phyloP scores from a whole-genome alignment of 1,140 invertebrate genomes.

The Sitobion miscanthi region DNA sequence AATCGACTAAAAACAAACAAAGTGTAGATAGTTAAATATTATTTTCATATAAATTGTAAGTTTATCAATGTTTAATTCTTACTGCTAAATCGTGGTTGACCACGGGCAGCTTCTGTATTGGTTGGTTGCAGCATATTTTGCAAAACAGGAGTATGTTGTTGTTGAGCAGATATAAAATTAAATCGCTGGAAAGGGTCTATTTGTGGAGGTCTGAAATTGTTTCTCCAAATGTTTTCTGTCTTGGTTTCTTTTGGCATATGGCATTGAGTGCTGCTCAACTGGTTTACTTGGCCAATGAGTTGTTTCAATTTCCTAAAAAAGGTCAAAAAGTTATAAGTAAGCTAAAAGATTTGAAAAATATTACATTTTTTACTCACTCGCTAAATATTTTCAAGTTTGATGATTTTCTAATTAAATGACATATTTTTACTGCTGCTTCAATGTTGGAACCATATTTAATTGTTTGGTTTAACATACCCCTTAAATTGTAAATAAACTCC shows the following conservation, averaged over 20 bases:
- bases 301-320: constrained; percentile 30
- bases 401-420: constrained; percentile 17
- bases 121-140: neutral
- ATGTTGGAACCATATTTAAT: neutral
- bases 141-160: neutral
- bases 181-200: neutral
- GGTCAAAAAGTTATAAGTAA: neutral
- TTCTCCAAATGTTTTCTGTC: neutral
- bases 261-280: neutral
- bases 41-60: neutral
- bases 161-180: neutral
- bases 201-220: neutral
- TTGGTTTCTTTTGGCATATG: neutral
- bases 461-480: neutral
- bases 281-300: neutral
- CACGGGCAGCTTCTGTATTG: neutral
- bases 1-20: neutral
- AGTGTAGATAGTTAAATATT: neutral
- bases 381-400: neutral
- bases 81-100: neutral
- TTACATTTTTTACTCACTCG: neutral
- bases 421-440: neutral
- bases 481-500: neutral
- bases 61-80: constrained; percentile 1
- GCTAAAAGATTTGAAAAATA: neutral